Evolutionary conservation across 2,888 invertebrate species (phyloP).

Genomic region (Morpho achilles): DNA sequence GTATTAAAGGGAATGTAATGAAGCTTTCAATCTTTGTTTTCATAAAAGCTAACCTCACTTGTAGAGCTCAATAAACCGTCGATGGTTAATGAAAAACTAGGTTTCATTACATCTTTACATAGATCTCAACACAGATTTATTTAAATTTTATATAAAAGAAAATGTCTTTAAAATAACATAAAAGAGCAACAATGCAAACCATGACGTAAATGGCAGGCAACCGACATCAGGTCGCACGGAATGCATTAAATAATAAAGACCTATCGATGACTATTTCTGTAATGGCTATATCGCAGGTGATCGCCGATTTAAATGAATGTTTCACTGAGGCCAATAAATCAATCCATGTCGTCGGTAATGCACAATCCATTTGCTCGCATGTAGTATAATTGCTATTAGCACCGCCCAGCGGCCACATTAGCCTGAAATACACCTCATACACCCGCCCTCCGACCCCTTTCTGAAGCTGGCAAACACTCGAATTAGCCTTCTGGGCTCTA

Average conservation of each 20-base stretch:
- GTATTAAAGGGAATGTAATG: no score
- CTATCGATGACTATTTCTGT: conserved; percentile 44
- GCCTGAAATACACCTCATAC: conserved; percentile 53
- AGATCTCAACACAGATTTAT: no score
- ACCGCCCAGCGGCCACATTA: conserved; percentile 75
- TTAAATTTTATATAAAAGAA: neutral
- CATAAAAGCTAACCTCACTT: no score
- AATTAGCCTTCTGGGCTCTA: conserved; percentile 62
- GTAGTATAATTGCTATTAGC: conserved; percentile 75
- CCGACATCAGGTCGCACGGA: conserved; percentile 49
- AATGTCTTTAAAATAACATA: conserved; percentile 29
- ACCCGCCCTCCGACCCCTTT: conserved; percentile 40
- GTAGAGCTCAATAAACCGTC: no score
- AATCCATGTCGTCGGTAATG: conserved; percentile 73
- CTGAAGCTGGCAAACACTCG: conserved; percentile 45
- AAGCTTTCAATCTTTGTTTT: no score
- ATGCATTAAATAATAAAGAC: conserved; percentile 51
- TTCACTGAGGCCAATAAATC: conserved; percentile 61
- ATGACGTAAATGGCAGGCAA: conserved; percentile 45
- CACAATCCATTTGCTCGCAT: conserved; percentile 73
- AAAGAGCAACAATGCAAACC: conserved; percentile 46
- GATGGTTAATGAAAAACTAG: no score
- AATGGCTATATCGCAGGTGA: conserved; percentile 61
- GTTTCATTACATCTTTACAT: no score
- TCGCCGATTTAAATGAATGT: conserved; percentile 46